phyloP scores from a whole-genome alignment of 1,140 invertebrate species.

The Trachymyrmex septentrionalis region DNA sequence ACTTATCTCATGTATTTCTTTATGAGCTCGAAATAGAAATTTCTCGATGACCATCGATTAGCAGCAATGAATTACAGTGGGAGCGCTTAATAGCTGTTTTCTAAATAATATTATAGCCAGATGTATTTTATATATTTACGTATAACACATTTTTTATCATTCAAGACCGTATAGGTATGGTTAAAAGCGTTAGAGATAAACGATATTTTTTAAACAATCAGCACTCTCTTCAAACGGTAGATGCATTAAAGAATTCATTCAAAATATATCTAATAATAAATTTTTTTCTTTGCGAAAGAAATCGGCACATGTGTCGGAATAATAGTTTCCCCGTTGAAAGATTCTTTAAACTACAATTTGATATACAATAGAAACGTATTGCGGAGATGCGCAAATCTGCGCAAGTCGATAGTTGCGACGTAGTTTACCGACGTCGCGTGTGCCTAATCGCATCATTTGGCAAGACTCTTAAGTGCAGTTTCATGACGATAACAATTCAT shows the following conservation, averaged over 20 bases:
- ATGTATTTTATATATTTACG: conserved; percentile 24
- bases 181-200: conserved; percentile 6
- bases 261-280: conserved; percentile 1
- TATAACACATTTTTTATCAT: conserved; percentile 17
- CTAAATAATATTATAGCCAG: conserved; percentile 37
- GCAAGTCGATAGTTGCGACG: background rate
- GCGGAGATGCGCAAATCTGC: conserved; percentile 10
- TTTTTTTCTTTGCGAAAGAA: background rate
- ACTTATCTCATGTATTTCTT: background rate
- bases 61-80: background rate
- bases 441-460: conserved; percentile 66
- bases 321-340: background rate
- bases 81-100: conserved; percentile 9
- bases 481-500: conserved; percentile 68
- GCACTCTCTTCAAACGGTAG: background rate
- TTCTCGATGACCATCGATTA: conserved; percentile 8
- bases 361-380: conserved; percentile 11
- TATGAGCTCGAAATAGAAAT: conserved; percentile 11
- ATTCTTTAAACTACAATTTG: background rate
- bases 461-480: conserved; percentile 72
- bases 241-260: background rate
- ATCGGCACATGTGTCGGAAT: background rate
- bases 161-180: background rate
- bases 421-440: conserved; percentile 42
- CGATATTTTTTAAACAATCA: background rate